Percentiles rank a stretch among this genome's conserved stretches.
Evolutionary conservation across 2,888 invertebrate species (phyloP).

Genomic region (Chironomus tentans): DNA sequence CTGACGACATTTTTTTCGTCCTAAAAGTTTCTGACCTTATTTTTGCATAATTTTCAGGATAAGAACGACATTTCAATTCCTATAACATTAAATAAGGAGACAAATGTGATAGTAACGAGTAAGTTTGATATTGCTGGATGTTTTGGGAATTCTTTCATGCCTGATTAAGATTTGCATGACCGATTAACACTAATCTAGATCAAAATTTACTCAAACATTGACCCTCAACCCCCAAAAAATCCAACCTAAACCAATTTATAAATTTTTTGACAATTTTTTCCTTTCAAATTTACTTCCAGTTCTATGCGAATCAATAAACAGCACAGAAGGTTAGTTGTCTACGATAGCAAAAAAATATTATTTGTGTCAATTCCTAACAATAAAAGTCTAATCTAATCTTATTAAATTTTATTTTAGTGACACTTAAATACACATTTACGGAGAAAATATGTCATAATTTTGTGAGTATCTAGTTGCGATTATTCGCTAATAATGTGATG

Average conservation of each 20-base stretch:
- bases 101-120: conserved; percentile 4
- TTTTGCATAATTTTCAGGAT: not conserved
- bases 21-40: not conserved
- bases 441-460: not conserved
- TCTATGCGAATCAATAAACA: not conserved
- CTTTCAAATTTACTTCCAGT: not conserved
- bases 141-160: not conserved
- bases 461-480: not conserved
- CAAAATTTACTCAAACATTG: not conserved
- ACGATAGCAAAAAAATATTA: not conserved
- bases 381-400: not conserved
- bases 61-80: not conserved
- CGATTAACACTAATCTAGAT: not conserved
- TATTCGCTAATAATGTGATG: no score
- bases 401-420: not conserved
- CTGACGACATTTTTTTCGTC: not conserved
- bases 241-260: not conserved
- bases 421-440: not conserved
- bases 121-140: not conserved
- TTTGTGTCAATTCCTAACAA: not conserved
- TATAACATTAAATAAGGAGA: not conserved
- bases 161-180: no score
- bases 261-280: not conserved
- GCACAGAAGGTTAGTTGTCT: not conserved
- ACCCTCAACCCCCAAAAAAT: not conserved